A percentile compares a stretch with the other conserved stretches of the same genome.
phyloP scores from a whole-genome alignment of 2,113 vertebrate genomes.

The Antigone vipio region DNA sequence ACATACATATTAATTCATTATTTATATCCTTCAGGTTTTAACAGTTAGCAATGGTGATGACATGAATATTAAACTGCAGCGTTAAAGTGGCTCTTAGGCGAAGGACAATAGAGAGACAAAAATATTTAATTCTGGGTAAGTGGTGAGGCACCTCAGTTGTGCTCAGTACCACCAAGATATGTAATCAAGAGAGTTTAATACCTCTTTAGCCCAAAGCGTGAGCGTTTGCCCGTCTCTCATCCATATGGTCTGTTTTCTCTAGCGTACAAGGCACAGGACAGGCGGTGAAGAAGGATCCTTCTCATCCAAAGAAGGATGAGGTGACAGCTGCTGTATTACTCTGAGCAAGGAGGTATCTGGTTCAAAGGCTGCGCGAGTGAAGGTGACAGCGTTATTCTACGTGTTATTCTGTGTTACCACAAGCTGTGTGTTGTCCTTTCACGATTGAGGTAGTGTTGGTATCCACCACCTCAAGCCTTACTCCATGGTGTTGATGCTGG shows the following conservation, averaged over 20 bases:
- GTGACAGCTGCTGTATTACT: background rate
- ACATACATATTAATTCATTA: background rate
- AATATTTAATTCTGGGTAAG: background rate
- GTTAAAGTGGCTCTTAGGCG: background rate
- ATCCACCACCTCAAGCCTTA: background rate
- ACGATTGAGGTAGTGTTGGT: background rate
- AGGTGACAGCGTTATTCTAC: background rate
- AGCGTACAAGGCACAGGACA: background rate
- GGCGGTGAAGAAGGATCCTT: background rate
- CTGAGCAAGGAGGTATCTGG: too few species aligned
- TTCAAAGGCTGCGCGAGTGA: background rate
- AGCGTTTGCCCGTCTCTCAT: background rate
- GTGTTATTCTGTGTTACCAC: background rate
- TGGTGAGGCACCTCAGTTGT: background rate
- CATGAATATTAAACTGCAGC: background rate
- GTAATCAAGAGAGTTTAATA: background rate
- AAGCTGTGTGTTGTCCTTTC: background rate
- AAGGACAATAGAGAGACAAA: background rate
- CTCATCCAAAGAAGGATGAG: background rate
- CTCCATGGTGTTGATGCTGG: accelerated
- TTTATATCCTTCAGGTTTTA: background rate
- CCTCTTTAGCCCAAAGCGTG: background rate
- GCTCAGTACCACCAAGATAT: background rate
- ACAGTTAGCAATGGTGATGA: background rate
- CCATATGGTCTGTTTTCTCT: background rate